Percentiles rank a stretch among this genome's conserved stretches.
Evolutionary conservation across 2,888 invertebrate genomes (phyloP).

Genomic region (Nephrotoma appendiculata): DNA sequence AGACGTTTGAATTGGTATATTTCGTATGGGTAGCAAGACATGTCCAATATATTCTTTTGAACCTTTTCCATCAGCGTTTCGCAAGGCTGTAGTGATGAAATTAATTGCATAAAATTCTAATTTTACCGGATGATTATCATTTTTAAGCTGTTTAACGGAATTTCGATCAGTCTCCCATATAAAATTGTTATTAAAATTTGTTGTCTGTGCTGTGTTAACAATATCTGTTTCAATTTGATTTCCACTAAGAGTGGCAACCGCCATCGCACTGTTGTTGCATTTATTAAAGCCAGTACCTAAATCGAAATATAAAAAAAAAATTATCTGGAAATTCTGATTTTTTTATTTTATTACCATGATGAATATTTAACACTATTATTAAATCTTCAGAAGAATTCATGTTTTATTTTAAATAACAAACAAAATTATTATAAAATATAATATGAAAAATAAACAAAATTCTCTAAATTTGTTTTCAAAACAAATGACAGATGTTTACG

Average conservation of each 20-base stretch:
- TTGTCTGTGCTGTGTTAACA: slow-evolving; percentile 39
- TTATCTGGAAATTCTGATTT: background rate
- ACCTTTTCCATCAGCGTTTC: slow-evolving; percentile 48
- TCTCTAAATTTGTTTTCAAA: background rate
- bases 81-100: slow-evolving; percentile 30
- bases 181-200: slow-evolving; percentile 55
- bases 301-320: slow-evolving; percentile 13
- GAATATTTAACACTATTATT: slow-evolving; percentile 25
- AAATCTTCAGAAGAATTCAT: slow-evolving; percentile 16
- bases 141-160: slow-evolving; percentile 49
- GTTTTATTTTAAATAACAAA: background rate
- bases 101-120: slow-evolving; percentile 48
- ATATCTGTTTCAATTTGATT: slow-evolving; percentile 54
- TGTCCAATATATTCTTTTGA: slow-evolving; percentile 48
- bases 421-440: slow-evolving; percentile 1
- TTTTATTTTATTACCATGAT: slow-evolving; percentile 20
- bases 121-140: slow-evolving; percentile 57
- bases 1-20: slow-evolving; percentile 43
- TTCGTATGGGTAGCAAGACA: slow-evolving; percentile 49
- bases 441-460: background rate
- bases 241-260: slow-evolving; percentile 47
- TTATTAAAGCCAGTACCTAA: slow-evolving; percentile 41
- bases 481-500: background rate
- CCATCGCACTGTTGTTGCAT: slow-evolving; percentile 37
- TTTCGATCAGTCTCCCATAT: slow-evolving; percentile 67